Evolutionary conservation across 2,888 invertebrate genomes (phyloP).

Genomic region (Cephus rjabovi): DNA sequence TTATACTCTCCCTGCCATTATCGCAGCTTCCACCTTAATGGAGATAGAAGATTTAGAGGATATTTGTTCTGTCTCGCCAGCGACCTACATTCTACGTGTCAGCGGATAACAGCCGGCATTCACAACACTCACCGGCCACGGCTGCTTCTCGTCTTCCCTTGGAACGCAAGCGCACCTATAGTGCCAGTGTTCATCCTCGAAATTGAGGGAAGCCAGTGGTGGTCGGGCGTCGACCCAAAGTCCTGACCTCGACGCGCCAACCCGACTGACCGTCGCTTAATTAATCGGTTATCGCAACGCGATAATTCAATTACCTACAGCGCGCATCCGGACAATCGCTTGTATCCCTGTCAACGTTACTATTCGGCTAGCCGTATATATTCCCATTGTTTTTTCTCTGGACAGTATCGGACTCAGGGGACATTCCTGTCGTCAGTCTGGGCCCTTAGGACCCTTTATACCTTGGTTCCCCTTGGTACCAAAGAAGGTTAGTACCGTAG

Average conservation of each 20-base stretch:
- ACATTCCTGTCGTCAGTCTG: slow-evolving; percentile 41
- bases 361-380: not conserved
- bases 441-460: slow-evolving; percentile 7
- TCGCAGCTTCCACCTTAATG: not conserved
- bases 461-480: not conserved
- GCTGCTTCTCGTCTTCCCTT: not conserved
- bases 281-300: slow-evolving; percentile 10
- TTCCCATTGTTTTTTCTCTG: slow-evolving; percentile 20
- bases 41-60: slow-evolving; percentile 29
- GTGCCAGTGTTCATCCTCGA: not conserved
- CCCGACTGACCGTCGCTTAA: not conserved
- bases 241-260: slow-evolving; percentile 2
- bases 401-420: slow-evolving; percentile 12
- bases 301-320: slow-evolving; percentile 13
- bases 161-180: not conserved
- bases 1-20: not conserved
- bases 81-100: slow-evolving; percentile 34
- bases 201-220: not conserved
- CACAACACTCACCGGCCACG: slow-evolving; percentile 17
- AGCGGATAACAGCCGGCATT: slow-evolving; percentile 31
- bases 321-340: slow-evolving; percentile 6
- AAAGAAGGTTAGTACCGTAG: not conserved
- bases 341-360: slow-evolving; percentile 6
- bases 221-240: not conserved
- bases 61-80: slow-evolving; percentile 29